A percentile compares a stretch with the other conserved stretches of the same genome.
phyloP scores from a whole-genome alignment of 1,140 invertebrate species.

The Euwallacea fornicatus region DNA sequence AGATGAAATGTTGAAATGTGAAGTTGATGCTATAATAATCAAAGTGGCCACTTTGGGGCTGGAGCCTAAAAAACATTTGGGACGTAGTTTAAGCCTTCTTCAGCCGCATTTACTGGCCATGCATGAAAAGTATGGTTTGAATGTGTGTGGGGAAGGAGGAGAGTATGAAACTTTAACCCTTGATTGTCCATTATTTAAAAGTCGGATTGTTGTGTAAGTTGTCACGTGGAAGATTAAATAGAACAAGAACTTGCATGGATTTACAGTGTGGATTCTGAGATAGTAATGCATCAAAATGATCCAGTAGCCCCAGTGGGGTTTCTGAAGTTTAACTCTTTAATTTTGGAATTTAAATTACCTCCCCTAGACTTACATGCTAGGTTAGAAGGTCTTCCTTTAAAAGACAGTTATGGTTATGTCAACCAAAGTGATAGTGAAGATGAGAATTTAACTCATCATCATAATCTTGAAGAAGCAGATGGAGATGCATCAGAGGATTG shows the following conservation, averaged over 20 bases:
- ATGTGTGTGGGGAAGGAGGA: constrained; percentile 98
- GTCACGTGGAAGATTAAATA: constrained; percentile 25
- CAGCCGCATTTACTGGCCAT: constrained; percentile 84
- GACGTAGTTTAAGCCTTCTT: constrained; percentile 81
- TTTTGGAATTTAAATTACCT: constrained; percentile 68
- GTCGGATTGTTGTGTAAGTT: constrained; percentile 87
- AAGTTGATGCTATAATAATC: constrained; percentile 91
- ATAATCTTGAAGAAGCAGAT: too few relatives aligned
- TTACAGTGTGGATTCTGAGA: constrained; percentile 81
- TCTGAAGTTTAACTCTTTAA: constrained; percentile 82
- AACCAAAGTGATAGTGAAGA: constrained; percentile 59
- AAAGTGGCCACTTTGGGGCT: constrained; percentile 95
- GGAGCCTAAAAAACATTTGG: constrained; percentile 83
- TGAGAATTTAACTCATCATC: background rate
- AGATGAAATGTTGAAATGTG: constrained; percentile 95
- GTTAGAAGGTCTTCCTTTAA: constrained; percentile 58
- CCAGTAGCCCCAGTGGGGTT: constrained; percentile 92
- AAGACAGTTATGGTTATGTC: constrained; percentile 61
- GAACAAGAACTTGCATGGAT: background rate
- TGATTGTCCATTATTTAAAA: constrained; percentile 94
- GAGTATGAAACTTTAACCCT: constrained; percentile 98
- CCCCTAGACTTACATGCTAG: constrained; percentile 54
- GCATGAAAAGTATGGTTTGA: constrained; percentile 92
- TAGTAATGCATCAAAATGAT: constrained; percentile 86
- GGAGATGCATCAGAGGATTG: too few relatives aligned